Evolutionary conservation across 2,888 invertebrate species (phyloP).

Genomic region (Drosophila mulleri): DNA sequence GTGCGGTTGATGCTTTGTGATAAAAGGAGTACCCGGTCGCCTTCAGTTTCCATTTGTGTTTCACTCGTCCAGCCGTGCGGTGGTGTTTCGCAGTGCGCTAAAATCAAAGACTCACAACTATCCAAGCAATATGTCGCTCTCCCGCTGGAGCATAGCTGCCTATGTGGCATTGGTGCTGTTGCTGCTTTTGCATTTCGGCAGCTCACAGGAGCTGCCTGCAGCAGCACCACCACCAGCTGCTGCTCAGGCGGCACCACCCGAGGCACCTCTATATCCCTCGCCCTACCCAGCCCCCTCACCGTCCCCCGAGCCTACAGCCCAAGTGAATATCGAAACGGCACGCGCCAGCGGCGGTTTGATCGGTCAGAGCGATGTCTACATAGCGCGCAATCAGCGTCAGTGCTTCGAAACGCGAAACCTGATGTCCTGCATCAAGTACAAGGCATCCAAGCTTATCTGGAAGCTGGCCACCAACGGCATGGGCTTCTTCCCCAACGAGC

Average conservation of each 20-base stretch:
- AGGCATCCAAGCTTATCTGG: constrained; percentile 81
- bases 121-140: constrained; percentile 37
- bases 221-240: constrained; percentile 13
- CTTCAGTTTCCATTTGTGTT: constrained; percentile 71
- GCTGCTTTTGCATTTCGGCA: constrained; percentile 47
- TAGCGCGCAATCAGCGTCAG: constrained; percentile 79
- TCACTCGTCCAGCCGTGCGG: constrained; percentile 67
- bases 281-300: not conserved
- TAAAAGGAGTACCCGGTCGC: constrained; percentile 70
- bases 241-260: constrained; percentile 12
- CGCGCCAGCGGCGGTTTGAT: constrained; percentile 46
- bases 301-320: not conserved
- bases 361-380: constrained; percentile 78
- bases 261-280: not conserved
- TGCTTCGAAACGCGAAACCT: constrained; percentile 81
- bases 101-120: not conserved
- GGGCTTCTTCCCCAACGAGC: constrained; percentile 83
- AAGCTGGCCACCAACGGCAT: constrained; percentile 82
- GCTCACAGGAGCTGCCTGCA: constrained; percentile 25
- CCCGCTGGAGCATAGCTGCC: constrained; percentile 46
- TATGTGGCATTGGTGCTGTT: constrained; percentile 54
- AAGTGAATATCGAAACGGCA: not conserved
- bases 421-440: constrained; percentile 83
- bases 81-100: constrained; percentile 31
- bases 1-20: constrained; percentile 49